phyloP scores from a whole-genome alignment of 53 echinoderm and acorn worm genomes.

The Mesocentrotus franciscanus region DNA sequence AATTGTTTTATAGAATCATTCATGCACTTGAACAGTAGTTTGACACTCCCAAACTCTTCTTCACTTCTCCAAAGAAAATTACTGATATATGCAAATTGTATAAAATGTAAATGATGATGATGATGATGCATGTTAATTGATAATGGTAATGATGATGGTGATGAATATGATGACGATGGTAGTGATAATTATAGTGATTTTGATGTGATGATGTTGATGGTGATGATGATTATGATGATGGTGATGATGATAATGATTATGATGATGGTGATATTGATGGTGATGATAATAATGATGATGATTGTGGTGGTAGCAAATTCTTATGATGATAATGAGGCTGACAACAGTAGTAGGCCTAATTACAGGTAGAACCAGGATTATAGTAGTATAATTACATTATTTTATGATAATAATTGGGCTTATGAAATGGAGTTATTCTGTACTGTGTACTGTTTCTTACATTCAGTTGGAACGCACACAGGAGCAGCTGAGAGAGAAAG shows the following conservation, averaged over 20 bases:
- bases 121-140: background rate
- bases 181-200: background rate
- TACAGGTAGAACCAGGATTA: no score
- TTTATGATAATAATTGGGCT: no score
- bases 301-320: no score
- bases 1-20: background rate
- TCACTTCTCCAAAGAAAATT: background rate
- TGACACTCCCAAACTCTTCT: background rate
- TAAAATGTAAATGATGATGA: background rate
- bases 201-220: background rate
- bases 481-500: slow-evolving; percentile 81
- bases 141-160: background rate
- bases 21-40: background rate
- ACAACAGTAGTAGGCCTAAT: no score
- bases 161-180: background rate
- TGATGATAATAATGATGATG: no score
- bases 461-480: slow-evolving; percentile 84
- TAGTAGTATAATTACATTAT: no score
- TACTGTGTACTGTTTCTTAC: background rate
- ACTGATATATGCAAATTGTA: no score
- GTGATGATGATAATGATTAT: background rate
- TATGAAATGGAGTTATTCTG: background rate
- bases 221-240: background rate
- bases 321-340: no score
- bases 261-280: no score